Conservation (phyloP, 2,113 vertebrate genomes). For the Accipiter virgatus region DNA sequence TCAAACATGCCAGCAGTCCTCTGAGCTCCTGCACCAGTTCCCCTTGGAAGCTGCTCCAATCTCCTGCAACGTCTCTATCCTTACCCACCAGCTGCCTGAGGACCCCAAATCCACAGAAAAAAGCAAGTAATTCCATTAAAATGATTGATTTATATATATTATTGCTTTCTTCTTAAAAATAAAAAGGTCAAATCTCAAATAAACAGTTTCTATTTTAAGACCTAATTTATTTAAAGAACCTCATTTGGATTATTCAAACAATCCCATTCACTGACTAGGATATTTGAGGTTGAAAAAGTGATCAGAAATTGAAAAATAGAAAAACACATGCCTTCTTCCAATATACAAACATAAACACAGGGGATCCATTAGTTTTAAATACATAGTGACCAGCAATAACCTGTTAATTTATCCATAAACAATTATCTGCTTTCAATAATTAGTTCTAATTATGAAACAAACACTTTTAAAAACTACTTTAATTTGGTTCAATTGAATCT, state of each 20-base stretch:
- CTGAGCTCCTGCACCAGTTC: neutral
- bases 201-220: neutral
- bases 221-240: neutral
- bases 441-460: neutral
- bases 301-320: neutral
- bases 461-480: neutral
- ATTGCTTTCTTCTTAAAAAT: neutral
- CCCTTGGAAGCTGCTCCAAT: neutral
- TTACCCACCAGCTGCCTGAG: neutral
- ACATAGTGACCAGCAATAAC: neutral
- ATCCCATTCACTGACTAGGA: neutral
- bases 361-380: neutral
- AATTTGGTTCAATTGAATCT: neutral
- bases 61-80: rapidly evolving
- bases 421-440: neutral
- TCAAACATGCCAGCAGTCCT: neutral
- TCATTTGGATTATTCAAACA: neutral
- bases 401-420: neutral
- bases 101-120: neutral
- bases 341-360: neutral
- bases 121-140: neutral
- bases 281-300: neutral
- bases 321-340: neutral
- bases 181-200: neutral
- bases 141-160: neutral